Evolutionary conservation across 2,113 vertebrate genomes (phyloP).

Genomic region (Rhinolophus ferrumequinum): DNA sequence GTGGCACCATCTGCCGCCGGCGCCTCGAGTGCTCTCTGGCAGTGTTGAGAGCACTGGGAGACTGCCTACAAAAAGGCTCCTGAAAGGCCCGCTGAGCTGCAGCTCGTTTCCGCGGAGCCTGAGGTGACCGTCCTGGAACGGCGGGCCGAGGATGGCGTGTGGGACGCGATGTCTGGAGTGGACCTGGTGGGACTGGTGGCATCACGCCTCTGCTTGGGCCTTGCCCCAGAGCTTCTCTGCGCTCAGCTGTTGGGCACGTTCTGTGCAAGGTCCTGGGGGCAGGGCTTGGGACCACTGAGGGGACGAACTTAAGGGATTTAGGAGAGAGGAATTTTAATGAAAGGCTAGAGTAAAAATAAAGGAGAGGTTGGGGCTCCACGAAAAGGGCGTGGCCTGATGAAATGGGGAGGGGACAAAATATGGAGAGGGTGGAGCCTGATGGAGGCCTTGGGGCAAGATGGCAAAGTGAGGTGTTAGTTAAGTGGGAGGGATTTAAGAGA

Average conservation of each 20-base stretch:
- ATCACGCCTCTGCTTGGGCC: slow-evolving; percentile 86
- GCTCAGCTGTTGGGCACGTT: slow-evolving; percentile 88
- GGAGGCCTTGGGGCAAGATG: background rate
- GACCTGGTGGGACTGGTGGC: slow-evolving; percentile 87
- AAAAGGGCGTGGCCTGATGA: background rate
- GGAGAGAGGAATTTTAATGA: background rate
- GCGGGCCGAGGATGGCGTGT: slow-evolving; percentile 85
- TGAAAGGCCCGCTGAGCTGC: slow-evolving; percentile 88
- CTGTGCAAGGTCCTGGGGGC: slow-evolving; percentile 87
- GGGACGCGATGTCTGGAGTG: slow-evolving; percentile 88
- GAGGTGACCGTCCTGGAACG: slow-evolving; percentile 87
- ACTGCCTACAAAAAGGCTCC: slow-evolving; percentile 89
- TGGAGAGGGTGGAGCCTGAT: background rate
- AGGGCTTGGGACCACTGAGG: background rate
- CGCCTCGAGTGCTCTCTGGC: slow-evolving; percentile 90
- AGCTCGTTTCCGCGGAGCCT: slow-evolving; percentile 90
- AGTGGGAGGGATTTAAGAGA: background rate
- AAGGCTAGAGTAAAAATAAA: background rate
- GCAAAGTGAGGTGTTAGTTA: background rate
- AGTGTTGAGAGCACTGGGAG: slow-evolving; percentile 89
- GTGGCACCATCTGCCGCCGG: slow-evolving; percentile 87
- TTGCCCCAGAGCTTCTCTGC: slow-evolving; percentile 89
- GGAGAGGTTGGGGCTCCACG: too few species aligned
- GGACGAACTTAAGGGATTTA: background rate
- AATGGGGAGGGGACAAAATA: background rate